Percentiles rank a stretch among this genome's conserved stretches.
Conservation (phyloP, 92 coral and sea anemone genomes). For the Epizoanthus fatuus region DNA sequence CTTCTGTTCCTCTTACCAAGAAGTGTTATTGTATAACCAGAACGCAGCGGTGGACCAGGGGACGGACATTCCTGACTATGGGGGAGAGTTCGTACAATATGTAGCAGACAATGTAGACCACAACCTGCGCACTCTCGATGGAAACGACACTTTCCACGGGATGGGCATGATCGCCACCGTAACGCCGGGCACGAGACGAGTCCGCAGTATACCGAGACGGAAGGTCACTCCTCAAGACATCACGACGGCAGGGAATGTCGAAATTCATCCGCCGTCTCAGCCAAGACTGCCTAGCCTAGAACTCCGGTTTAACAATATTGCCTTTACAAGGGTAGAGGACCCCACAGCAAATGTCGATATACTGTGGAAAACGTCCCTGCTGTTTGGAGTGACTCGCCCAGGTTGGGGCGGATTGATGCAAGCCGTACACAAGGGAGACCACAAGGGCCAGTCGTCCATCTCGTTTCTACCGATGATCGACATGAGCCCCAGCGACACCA, state of each 20-base stretch:
- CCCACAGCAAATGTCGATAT: conserved; percentile 45
- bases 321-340: not conserved
- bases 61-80: no score
- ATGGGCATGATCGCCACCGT: no score
- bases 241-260: not conserved
- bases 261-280: not conserved
- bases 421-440: conserved; percentile 10
- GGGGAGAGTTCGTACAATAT: no score
- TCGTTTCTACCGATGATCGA: not conserved
- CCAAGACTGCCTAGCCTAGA: conserved; percentile 1
- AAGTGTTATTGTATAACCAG: no score
- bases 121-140: no score
- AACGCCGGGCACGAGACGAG: no score
- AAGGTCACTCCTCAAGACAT: not conserved
- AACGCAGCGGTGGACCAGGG: no score
- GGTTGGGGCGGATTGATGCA: conserved; percentile 59
- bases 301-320: conserved; percentile 35
- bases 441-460: conserved; percentile 46
- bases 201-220: no score
- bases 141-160: no score
- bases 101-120: no score
- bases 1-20: no score
- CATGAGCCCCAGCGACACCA: conserved; percentile 21
- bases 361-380: conserved; percentile 47
- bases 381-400: conserved; percentile 35